phyloP scores from a whole-genome alignment of 2,797 vertebrate species.

The Siniperca undulata region DNA sequence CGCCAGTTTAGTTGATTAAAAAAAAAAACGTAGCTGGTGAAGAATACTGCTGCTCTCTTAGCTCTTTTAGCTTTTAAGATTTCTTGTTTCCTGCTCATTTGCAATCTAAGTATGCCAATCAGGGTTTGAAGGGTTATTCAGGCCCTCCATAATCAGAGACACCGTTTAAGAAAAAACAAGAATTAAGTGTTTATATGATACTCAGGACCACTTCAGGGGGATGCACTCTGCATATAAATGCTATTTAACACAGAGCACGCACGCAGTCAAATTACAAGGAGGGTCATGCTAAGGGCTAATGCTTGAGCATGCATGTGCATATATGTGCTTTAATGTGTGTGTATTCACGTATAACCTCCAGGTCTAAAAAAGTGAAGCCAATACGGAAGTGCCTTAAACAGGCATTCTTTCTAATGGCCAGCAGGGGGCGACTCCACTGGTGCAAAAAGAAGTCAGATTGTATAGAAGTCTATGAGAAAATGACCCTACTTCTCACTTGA shows the following conservation, averaged over 20 bases:
- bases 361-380: too few relatives aligned
- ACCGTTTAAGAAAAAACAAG: constrained; percentile 37
- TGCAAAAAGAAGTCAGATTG: too few relatives aligned
- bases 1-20: neutral
- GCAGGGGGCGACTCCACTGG: too few relatives aligned
- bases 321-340: neutral
- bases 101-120: constrained; percentile 59
- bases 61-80: constrained; percentile 32
- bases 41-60: neutral
- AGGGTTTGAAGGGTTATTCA: constrained; percentile 33
- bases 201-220: constrained; percentile 29
- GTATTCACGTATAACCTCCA: neutral
- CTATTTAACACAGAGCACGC: constrained; percentile 10
- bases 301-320: constrained; percentile 14
- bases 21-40: constrained; percentile 8
- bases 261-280: constrained; percentile 5
- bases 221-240: constrained; percentile 45
- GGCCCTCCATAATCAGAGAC: constrained; percentile 54
- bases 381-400: too few relatives aligned
- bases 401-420: too few relatives aligned
- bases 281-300: neutral
- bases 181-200: constrained; percentile 51
- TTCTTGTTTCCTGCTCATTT: constrained; percentile 47
- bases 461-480: too few relatives aligned
- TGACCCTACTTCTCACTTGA: too few relatives aligned